phyloP scores from a whole-genome alignment of 2,888 invertebrate genomes.

The Mycalesis mineus region DNA sequence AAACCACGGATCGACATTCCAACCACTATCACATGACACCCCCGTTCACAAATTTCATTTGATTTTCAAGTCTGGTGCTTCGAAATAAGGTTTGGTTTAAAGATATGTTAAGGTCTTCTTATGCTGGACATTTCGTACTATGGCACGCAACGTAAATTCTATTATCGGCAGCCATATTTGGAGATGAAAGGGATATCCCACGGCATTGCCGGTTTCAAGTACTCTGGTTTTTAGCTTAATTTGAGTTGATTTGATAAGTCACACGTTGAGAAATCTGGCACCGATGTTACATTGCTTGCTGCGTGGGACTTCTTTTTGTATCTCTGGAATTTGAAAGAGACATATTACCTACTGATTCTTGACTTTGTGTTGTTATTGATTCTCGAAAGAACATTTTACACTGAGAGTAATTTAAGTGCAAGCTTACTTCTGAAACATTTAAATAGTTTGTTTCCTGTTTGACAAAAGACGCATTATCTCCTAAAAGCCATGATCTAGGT shows the following conservation, averaged over 20 bases:
- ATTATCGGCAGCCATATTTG: conserved; percentile 41
- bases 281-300: neutral
- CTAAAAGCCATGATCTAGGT: no score
- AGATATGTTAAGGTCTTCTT: neutral
- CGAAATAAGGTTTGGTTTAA: conserved; percentile 2
- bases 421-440: no score
- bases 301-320: neutral
- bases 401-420: no score
- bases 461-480: no score
- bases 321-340: no score
- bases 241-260: conserved; percentile 11
- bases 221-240: conserved; percentile 25
- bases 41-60: conserved; percentile 9
- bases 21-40: conserved; percentile 17
- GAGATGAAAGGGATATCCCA: conserved; percentile 54
- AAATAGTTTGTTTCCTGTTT: no score
- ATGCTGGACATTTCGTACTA: conserved; percentile 45
- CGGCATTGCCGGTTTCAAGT: conserved; percentile 30
- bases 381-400: no score
- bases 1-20: conserved; percentile 27
- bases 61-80: conserved; percentile 3
- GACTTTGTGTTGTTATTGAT: no score
- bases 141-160: conserved; percentile 58
- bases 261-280: conserved; percentile 13
- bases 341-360: no score